Evolutionary conservation across 2,113 vertebrate genomes (phyloP).

Genomic region (Gadus macrocephalus): DNA sequence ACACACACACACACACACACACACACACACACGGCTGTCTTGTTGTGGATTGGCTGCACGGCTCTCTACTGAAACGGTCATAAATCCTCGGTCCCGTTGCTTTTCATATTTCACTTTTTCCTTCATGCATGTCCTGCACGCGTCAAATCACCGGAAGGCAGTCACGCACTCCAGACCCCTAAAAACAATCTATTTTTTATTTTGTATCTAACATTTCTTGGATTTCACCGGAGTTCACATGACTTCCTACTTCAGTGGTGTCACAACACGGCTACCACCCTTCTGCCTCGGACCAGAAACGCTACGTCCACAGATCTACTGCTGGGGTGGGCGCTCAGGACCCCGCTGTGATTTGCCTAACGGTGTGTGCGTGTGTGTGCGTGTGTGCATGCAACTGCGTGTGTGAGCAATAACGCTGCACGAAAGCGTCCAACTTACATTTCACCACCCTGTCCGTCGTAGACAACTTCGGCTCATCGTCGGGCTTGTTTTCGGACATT

Average conservation of each 20-base stretch:
- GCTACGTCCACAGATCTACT: neutral
- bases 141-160: too few species aligned
- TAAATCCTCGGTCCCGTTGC: too few species aligned
- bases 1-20: slow-evolving; percentile 6
- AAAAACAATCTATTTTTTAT: too few species aligned
- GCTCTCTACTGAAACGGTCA: neutral
- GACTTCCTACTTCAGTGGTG: slow-evolving; percentile 75
- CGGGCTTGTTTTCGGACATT: slow-evolving; percentile 96
- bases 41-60: too few species aligned
- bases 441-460: slow-evolving; percentile 95
- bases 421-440: slow-evolving; percentile 77
- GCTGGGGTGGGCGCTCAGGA: too few species aligned
- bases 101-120: too few species aligned
- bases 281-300: slow-evolving; percentile 56
- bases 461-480: slow-evolving; percentile 94
- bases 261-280: slow-evolving; percentile 70
- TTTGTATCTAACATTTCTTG: too few species aligned
- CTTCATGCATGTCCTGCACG: too few species aligned
- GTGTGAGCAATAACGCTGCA: neutral
- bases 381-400: neutral
- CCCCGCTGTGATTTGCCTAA: too few species aligned
- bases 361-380: neutral
- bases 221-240: neutral
- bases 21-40: too few species aligned
- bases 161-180: too few species aligned